Evolutionary conservation across 2,113 vertebrate species (phyloP), one percentile per base, ranked within the genome.

Genomic region (Seriola aureovittata): DNA sequence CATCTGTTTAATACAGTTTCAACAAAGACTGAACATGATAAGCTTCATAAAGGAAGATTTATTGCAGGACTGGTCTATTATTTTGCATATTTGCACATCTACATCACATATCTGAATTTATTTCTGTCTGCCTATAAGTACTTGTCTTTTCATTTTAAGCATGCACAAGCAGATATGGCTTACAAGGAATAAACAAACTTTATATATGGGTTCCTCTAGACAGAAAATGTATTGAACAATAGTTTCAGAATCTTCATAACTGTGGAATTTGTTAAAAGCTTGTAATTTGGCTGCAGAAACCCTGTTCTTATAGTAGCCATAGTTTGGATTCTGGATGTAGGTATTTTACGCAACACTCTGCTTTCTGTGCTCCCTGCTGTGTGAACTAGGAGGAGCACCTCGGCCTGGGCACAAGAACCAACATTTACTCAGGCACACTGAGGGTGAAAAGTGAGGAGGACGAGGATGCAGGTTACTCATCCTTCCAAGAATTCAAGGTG

Each of bases 381-480:
- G 5, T 90, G 66, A 11, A 78, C 10, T 71, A 99, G 98, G 96
- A 95, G 0, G 97, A 99, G 13, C 98, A 99, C 83, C 95, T 99
- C 11, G 98, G 98, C 2, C 93, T 89, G 78, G 98, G 98, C n/a
- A 99, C 97, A 0, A 96, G 93, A 40, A 99, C 98, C 11, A 97
- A 99, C 89, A 99, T 99, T 84, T 98, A 97, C 85, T 94, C 94
- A 0, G 98, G 98, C 16, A 96, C 94, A 10, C 94, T 99, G 52
- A 97, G 90, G 86, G 96, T 97, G 90, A 98, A 95, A 85, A 97
- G 93, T 0, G 97, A 96, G 81, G 94, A 94, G 11, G 96, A 97
- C 0, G 92, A 93, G 3, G 96, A 97, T 65, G 95, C 92, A 0
- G 95, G 95, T 0, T 95, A 95, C 6, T 89, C 93, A 0, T 94